Conservation (phyloP, 2,888 invertebrate genomes). For the Nephrocerus scutellatus region DNA sequence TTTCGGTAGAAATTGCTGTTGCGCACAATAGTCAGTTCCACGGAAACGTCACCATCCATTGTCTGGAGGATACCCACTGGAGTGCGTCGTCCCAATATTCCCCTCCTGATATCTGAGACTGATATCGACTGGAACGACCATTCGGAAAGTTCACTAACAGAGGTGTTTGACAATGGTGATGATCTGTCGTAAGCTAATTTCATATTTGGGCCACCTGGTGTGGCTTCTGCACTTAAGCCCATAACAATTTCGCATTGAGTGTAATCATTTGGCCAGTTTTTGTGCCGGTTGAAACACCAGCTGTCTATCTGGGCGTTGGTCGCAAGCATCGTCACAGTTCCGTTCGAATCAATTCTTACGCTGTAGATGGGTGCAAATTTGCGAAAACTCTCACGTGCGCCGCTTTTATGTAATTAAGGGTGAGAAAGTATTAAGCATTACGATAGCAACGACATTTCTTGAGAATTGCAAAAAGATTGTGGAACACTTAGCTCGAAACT, state of each 20-base stretch:
- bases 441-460: background rate
- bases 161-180: conserved; percentile 29
- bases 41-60: conserved; percentile 32
- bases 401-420: conserved; percentile 19
- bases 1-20: conserved; percentile 36
- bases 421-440: background rate
- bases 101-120: conserved; percentile 26
- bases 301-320: conserved; percentile 32
- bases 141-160: conserved; percentile 34
- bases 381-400: conserved; percentile 30
- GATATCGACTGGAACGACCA: conserved; percentile 34
- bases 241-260: conserved; percentile 36
- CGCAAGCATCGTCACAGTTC: conserved; percentile 29
- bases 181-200: conserved; percentile 26
- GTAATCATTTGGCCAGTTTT: conserved; percentile 42
- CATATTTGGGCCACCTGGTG: conserved; percentile 8
- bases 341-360: conserved; percentile 30
- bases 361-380: conserved; percentile 25
- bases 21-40: conserved; percentile 34
- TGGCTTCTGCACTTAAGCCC: conserved; percentile 22
- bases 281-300: conserved; percentile 37
- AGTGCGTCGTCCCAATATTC: conserved; percentile 25
- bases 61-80: conserved; percentile 27
- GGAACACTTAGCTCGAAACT: too few species aligned
- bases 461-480: background rate